Conservation (phyloP, 1,140 invertebrate species). For the Amyelois transitella region DNA sequence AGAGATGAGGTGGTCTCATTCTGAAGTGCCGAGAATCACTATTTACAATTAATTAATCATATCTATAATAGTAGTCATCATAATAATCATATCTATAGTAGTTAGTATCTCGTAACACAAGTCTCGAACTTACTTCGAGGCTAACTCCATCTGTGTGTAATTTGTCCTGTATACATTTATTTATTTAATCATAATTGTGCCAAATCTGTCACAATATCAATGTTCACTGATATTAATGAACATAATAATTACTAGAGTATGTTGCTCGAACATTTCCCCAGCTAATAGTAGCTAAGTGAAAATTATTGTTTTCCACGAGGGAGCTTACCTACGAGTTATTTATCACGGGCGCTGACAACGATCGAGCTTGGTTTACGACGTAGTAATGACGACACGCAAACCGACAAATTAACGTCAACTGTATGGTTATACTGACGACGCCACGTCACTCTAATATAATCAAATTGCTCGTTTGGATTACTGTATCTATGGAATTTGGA, state of each 20-base stretch:
- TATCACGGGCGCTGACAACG: slow-evolving; percentile 1
- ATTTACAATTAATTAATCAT: no score
- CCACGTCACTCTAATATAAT: neutral
- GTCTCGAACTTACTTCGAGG: no score
- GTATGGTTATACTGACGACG: neutral
- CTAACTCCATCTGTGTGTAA: neutral
- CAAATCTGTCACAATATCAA: neutral
- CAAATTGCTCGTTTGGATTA: neutral
- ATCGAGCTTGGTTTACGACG: slow-evolving; percentile 4
- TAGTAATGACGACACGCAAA: slow-evolving; percentile 2
- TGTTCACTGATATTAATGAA: neutral
- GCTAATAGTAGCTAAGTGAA: slow-evolving; percentile 2
- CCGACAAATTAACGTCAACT: slow-evolving; percentile 1
- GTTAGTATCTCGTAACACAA: no score
- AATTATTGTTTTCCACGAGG: slow-evolving; percentile 5
- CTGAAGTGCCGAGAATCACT: no score
- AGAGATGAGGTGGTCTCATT: no score
- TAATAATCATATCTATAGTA: no score
- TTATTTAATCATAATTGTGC: neutral
- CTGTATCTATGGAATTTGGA: neutral
- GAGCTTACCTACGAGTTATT: neutral
- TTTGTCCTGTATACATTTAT: no score
- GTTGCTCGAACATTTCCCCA: neutral
- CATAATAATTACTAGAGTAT: neutral
- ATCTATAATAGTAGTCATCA: no score